Evolutionary conservation across 1,140 invertebrate genomes (phyloP).

Genomic region (Orchesella cincta): DNA sequence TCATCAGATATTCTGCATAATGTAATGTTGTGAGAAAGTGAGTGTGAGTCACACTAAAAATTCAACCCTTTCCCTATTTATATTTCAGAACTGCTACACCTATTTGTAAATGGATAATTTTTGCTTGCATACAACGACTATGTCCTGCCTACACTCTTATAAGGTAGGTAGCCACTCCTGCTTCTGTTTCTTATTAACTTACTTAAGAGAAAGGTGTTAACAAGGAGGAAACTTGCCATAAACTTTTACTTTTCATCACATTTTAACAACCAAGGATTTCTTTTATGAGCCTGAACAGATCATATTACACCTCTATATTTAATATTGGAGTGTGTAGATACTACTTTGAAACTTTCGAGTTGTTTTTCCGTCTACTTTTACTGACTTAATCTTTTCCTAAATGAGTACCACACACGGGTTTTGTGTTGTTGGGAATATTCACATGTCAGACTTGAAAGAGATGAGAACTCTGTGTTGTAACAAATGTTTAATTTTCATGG

Average conservation of each 20-base stretch:
- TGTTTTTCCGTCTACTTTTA: neutral
- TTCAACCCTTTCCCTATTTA: too few species aligned
- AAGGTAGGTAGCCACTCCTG: neutral
- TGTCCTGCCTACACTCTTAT: neutral
- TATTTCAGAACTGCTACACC: too few species aligned
- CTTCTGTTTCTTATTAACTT: neutral
- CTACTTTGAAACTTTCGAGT: too few species aligned
- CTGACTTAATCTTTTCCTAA: neutral
- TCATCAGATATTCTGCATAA: neutral
- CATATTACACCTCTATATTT: neutral
- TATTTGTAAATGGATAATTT: conserved; percentile 12
- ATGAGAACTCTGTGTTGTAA: neutral
- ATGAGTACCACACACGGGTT: neutral
- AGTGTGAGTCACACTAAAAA: conserved; percentile 13
- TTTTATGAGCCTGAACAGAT: conserved; percentile 17
- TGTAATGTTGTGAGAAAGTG: neutral
- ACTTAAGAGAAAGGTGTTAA: neutral
- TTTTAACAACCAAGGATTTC: conserved; percentile 7
- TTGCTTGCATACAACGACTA: neutral
- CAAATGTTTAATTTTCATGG: neutral
- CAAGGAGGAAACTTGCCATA: conserved; percentile 5
- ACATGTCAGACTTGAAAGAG: neutral
- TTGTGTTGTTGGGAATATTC: neutral
- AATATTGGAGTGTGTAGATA: too few species aligned
- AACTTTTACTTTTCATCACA: conserved; percentile 21